Evolutionary conservation across 1,140 invertebrate species (phyloP).

Genomic region (Leguminivora glycinivorella): DNA sequence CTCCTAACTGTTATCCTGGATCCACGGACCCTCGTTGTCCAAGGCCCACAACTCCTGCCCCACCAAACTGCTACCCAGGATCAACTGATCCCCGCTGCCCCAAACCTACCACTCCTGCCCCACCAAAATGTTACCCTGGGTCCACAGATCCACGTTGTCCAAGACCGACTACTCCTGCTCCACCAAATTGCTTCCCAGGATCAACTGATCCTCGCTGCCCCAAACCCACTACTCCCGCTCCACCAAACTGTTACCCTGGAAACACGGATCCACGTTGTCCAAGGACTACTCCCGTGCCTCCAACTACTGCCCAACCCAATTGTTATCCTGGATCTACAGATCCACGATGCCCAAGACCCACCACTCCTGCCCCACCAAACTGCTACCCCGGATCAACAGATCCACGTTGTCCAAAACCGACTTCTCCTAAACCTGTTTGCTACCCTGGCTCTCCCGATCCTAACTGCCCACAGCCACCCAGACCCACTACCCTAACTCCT

Average conservation of each 20-base stretch:
- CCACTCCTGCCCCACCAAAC: too few relatives aligned
- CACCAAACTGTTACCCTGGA: constrained; percentile 58
- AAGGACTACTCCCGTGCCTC: constrained; percentile 35
- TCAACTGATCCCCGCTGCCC: constrained; percentile 62
- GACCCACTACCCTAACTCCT: constrained; percentile 38
- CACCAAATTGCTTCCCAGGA: constrained; percentile 62
- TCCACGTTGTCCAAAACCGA: too few relatives aligned
- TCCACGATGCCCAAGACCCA: constrained; percentile 35
- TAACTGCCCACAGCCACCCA: constrained; percentile 36
- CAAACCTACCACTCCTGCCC: constrained; percentile 32
- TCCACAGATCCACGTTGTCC: constrained; percentile 63
- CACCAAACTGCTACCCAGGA: constrained; percentile 60
- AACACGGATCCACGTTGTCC: constrained; percentile 62
- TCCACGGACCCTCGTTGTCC: constrained; percentile 36
- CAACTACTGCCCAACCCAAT: constrained; percentile 23
- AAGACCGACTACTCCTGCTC: constrained; percentile 34
- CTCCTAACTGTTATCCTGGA: constrained; percentile 63
- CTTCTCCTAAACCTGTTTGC: constrained; percentile 30
- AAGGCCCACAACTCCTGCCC: constrained; percentile 37
- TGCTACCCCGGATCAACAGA: too few relatives aligned
- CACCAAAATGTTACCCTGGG: constrained; percentile 62
- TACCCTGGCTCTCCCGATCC: constrained; percentile 37
- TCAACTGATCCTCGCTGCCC: constrained; percentile 64
- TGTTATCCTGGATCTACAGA: constrained; percentile 53
- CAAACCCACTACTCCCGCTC: constrained; percentile 30